Conservation (phyloP, 2,888 invertebrate species). For the Apamea crenata region DNA sequence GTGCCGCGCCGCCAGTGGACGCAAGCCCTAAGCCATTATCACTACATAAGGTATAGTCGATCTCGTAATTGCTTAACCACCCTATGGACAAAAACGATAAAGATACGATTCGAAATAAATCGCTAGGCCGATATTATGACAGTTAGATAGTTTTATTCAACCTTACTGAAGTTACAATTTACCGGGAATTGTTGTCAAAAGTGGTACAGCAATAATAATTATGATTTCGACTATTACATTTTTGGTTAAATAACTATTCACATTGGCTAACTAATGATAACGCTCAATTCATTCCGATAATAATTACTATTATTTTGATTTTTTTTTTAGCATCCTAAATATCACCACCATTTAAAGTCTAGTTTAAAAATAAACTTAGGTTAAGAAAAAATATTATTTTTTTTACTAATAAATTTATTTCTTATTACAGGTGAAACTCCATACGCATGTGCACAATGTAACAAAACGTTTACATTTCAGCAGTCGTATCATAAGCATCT, state of each 20-base stretch:
- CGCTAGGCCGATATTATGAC: neutral
- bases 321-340: slow-evolving; percentile 43
- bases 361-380: neutral
- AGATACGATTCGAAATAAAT: too few species aligned
- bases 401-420: slow-evolving; percentile 10
- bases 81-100: neutral
- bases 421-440: slow-evolving; percentile 94
- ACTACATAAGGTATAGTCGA: slow-evolving; percentile 28
- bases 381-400: neutral
- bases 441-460: slow-evolving; percentile 95
- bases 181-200: neutral
- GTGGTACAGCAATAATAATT: neutral
- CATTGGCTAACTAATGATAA: slow-evolving; percentile 59
- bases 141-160: neutral
- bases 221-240: slow-evolving; percentile 17
- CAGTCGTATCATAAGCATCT: slow-evolving; percentile 97
- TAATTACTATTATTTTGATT: slow-evolving; percentile 28
- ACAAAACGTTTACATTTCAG: slow-evolving; percentile 96
- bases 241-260: slow-evolving; percentile 47
- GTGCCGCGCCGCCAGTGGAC: neutral
- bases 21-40: slow-evolving; percentile 2
- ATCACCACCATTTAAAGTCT: neutral
- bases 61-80: neutral
- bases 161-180: neutral
- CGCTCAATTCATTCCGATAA: slow-evolving; percentile 17